Evolutionary conservation across 2,113 vertebrate genomes (phyloP).

Genomic region (Salvelinus namaycush): DNA sequence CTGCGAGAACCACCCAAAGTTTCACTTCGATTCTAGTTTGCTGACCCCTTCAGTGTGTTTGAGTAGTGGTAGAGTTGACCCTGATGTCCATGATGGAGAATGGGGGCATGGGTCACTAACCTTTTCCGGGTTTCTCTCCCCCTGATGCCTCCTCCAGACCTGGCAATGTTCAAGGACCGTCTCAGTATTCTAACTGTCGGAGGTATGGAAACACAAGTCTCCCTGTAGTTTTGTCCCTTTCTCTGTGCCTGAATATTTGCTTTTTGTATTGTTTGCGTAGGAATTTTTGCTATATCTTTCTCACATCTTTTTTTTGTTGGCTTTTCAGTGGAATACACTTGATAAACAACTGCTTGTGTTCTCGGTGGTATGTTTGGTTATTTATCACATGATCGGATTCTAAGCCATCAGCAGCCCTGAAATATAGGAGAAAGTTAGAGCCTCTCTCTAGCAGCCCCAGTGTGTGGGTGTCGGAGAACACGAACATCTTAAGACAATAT

Average conservation of each 20-base stretch:
- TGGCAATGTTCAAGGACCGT: conserved; percentile 91
- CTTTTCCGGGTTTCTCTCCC: conserved; percentile 65
- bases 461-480: not conserved
- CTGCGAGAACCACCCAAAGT: too few relatives aligned
- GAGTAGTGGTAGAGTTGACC: too few relatives aligned
- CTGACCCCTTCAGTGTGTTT: too few relatives aligned
- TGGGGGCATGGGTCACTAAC: conserved; percentile 49
- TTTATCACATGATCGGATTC: too few relatives aligned
- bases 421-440: too few relatives aligned
- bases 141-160: conserved; percentile 77
- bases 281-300: not conserved
- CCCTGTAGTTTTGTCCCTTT: not conserved
- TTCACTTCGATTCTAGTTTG: too few relatives aligned
- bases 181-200: conserved; percentile 93
- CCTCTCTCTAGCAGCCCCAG: not conserved
- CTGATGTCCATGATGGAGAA: too few relatives aligned
- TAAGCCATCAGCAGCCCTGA: too few relatives aligned
- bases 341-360: too few relatives aligned
- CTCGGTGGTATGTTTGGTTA: too few relatives aligned
- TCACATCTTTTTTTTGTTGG: not conserved
- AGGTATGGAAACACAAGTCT: conserved; percentile 81
- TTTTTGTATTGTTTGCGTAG: not conserved
- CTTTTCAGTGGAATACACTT: not conserved
- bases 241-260: conserved; percentile 6
- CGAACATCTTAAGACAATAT: not conserved